phyloP scores from a whole-genome alignment of 2,888 invertebrate genomes.

The Campoplex nolae region DNA sequence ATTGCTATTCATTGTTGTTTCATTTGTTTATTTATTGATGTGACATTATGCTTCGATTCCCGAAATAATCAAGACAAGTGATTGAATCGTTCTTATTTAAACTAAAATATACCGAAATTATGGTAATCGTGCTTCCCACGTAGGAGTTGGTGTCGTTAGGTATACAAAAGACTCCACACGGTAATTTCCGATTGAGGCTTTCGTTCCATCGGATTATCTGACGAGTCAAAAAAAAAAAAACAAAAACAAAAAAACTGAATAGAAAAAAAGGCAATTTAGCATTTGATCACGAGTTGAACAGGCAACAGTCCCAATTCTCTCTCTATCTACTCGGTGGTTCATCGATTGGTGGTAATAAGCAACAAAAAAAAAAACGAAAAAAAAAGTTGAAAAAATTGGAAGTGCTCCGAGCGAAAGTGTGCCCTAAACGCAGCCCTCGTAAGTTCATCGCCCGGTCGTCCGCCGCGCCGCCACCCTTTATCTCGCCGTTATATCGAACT shows the following conservation, averaged over 20 bases:
- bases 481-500: constrained; percentile 82
- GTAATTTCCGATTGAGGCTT: constrained; percentile 29
- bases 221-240: constrained; percentile 7
- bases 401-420: constrained; percentile 50
- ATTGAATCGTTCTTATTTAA: not conserved
- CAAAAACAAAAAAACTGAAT: not conserved
- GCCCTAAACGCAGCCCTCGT: constrained; percentile 43
- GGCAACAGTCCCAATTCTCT: constrained; percentile 26
- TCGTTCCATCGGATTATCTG: constrained; percentile 24
- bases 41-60: not conserved
- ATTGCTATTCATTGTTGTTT: not conserved
- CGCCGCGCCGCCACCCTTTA: constrained; percentile 74
- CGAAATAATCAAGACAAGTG: not conserved
- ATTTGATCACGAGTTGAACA: constrained; percentile 25
- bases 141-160: constrained; percentile 10
- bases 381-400: constrained; percentile 31
- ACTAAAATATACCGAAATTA: not conserved
- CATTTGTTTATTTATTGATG: not conserved
- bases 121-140: not conserved
- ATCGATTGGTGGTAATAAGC: constrained; percentile 58
- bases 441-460: constrained; percentile 71
- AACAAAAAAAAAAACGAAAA: not conserved
- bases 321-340: constrained; percentile 25
- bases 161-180: not conserved
- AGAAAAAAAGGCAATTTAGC: constrained; percentile 24